phyloP scores from a whole-genome alignment of 2,888 invertebrate genomes.

The Chloromyia formosa region DNA sequence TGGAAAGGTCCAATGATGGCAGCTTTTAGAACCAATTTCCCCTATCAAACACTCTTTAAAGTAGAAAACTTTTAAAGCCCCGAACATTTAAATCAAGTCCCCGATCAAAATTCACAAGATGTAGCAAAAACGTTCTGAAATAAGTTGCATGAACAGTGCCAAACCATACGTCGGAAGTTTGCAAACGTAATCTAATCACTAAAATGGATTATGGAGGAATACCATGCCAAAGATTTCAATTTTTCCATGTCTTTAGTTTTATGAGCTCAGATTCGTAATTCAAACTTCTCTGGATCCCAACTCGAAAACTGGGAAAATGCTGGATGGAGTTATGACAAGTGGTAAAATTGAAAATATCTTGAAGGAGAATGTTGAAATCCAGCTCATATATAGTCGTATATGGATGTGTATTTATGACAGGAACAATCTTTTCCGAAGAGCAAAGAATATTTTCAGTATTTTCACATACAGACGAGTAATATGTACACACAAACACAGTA shows the following conservation, averaged over 20 bases:
- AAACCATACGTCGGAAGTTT: slow-evolving; percentile 58
- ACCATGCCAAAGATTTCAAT: slow-evolving; percentile 42
- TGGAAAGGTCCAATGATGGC: too few relatives aligned
- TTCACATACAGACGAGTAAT: too few relatives aligned
- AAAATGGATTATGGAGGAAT: slow-evolving; percentile 57
- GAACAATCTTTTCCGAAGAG: too few relatives aligned
- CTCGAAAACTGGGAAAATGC: not conserved
- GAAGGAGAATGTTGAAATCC: too few relatives aligned
- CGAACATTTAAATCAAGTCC: not conserved
- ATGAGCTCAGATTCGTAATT: too few relatives aligned
- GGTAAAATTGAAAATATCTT: not conserved
- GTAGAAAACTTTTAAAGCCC: not conserved
- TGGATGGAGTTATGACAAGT: slow-evolving; percentile 21
- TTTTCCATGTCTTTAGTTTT: not conserved
- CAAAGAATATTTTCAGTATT: too few relatives aligned
- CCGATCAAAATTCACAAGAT: not conserved
- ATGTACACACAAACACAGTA: too few relatives aligned
- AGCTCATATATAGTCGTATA: too few relatives aligned
- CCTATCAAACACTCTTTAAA: not conserved
- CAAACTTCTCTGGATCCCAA: not conserved
- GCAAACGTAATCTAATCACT: slow-evolving; percentile 58
- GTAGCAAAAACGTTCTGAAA: slow-evolving; percentile 8
- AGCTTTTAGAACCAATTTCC: too few relatives aligned
- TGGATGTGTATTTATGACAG: too few relatives aligned
- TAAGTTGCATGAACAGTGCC: slow-evolving; percentile 51